Evolutionary conservation across 1,140 invertebrate species (phyloP), one percentile per base, ranked within the genome.

Genomic region (Pseudachorutes palmiensis): DNA sequence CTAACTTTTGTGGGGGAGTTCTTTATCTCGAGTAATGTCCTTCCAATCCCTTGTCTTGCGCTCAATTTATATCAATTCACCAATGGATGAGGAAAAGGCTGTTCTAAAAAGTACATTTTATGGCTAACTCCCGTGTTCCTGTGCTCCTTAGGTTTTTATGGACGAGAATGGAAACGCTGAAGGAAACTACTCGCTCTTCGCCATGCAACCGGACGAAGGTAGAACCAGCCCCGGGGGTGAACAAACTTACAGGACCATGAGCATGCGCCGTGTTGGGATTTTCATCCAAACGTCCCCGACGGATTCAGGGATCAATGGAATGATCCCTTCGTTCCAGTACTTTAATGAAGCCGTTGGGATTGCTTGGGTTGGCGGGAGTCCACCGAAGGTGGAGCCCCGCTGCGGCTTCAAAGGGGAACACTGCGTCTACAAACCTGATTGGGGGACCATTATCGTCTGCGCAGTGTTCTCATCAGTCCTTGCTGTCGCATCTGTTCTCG

Each of bases 161-260:
- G 91, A 94, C 75, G 83, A 83, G 2, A 90, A 91, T 76, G 92
- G 91, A 1, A 91, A 95, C 76, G 91, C 92, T 0, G 89, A 93
- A 75, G 92, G 91, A 1, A 94, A 94, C 78, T 94, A 91, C 76
- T 90, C 91, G 0, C 85, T 94, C 0, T 83, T 94, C 16, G 85
- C 87, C 0, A 79, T 86, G n/a, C 81, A 87, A 45, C 19, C n/a
- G 31, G 66, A 62, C 22, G 64, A n/a, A n/a, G n/a, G n/a, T n/a
- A n/a, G n/a, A n/a, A n/a, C n/a, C n/a, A n/a, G n/a, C n/a, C n/a
- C n/a, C n/a, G n/a, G n/a, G n/a, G n/a, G n/a, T n/a, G n/a, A n/a
- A n/a, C n/a, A n/a, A n/a, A n/a, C n/a, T n/a, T n/a, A n/a, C n/a
- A n/a, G n/a, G 48, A 1, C 14, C 24, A 26, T 83, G 81, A 83